A percentile compares a stretch with the other conserved stretches of the same genome.
These are phyloP conservation scores for Antigone vipio DNA, from an alignment of 2,113 vertebrate genomes.

Conservation along the genomic window DNA sequence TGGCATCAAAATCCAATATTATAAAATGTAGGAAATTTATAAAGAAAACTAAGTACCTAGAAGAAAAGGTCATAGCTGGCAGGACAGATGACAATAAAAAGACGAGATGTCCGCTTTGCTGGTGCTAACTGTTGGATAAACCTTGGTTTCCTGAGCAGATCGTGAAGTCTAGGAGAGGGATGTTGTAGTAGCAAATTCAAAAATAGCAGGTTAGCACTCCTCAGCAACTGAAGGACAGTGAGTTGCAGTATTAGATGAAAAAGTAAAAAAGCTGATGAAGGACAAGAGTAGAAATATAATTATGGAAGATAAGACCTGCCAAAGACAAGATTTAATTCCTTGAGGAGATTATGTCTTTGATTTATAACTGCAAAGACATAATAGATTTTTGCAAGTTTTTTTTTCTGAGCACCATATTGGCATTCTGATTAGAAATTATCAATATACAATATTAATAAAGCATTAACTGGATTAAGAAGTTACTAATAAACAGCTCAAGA, in stretches of 20 bases:
- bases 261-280: not conserved
- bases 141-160: not conserved
- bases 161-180: not conserved
- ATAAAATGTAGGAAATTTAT: not conserved
- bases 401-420: not conserved
- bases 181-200: not conserved
- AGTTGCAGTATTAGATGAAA: not conserved
- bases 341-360: not conserved
- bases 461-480: not conserved
- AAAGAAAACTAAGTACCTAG: not conserved
- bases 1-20: not conserved
- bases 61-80: not conserved
- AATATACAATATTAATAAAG: not conserved
- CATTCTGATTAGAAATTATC: conserved; percentile 1
- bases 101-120: not conserved
- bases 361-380: not conserved
- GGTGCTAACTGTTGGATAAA: not conserved
- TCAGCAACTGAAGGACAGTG: not conserved
- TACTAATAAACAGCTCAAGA: not conserved
- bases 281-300: not conserved
- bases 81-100: not conserved
- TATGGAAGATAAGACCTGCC: not conserved
- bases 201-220: not conserved
- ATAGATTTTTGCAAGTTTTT: not conserved
- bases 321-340: not conserved